A percentile compares a stretch with the other conserved stretches of the same genome.
Evolutionary conservation across 2,797 vertebrate genomes (phyloP).

Genomic region (Onychomys arenicola): DNA sequence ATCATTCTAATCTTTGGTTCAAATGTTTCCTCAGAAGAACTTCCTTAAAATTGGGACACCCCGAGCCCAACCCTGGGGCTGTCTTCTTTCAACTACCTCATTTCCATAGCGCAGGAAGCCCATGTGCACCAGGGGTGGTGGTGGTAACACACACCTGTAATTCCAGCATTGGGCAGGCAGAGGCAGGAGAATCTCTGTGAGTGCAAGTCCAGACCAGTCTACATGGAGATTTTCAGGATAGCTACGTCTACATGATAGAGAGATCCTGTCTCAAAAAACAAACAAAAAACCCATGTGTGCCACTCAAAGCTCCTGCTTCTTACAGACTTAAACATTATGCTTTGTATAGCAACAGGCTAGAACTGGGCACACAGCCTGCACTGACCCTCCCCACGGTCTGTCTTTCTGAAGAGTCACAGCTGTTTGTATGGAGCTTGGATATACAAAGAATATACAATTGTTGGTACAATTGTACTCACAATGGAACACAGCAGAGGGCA

Average conservation of each 20-base stretch:
- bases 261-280: background rate
- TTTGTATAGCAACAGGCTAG: background rate
- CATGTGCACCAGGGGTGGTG: background rate
- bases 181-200: background rate
- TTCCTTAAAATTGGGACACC: background rate
- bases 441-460: background rate
- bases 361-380: background rate
- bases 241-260: background rate
- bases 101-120: conserved; percentile 32
- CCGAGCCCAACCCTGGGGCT: background rate
- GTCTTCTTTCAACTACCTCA: background rate
- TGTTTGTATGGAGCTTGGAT: background rate
- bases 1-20: conserved; percentile 6
- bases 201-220: background rate
- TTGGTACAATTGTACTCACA: background rate
- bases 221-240: background rate
- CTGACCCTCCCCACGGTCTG: background rate
- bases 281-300: background rate
- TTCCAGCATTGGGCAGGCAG: background rate
- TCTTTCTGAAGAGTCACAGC: background rate
- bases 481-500: background rate
- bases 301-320: background rate
- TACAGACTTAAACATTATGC: background rate
- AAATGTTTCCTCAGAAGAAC: conserved; percentile 4
- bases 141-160: background rate